Conservation (phyloP, 2,888 invertebrate species). For the Halocaridina rubra region DNA sequence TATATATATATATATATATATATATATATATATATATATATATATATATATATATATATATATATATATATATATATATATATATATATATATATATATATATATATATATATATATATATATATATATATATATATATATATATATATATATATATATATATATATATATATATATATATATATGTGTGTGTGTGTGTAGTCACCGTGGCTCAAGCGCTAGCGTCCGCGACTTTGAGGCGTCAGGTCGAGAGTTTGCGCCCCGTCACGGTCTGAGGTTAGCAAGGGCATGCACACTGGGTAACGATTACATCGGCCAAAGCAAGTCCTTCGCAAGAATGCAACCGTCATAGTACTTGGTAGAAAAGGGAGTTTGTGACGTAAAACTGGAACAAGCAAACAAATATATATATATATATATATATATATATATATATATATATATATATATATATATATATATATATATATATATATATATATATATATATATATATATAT, state of each 20-base stretch:
- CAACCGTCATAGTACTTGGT: too few relatives aligned
- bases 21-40: not conserved
- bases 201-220: not conserved
- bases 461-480: not conserved
- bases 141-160: conserved; percentile 1
- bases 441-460: conserved; percentile 3
- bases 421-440: conserved; percentile 8
- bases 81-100: not conserved
- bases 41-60: not conserved
- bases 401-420: not conserved
- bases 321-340: too few relatives aligned
- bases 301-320: too few relatives aligned
- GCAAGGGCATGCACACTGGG: too few relatives aligned
- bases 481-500: not conserved
- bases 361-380: too few relatives aligned
- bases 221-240: too few relatives aligned
- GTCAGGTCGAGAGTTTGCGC: too few relatives aligned
- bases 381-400: too few relatives aligned
- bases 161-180: not conserved
- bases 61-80: not conserved
- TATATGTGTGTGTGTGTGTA: not conserved
- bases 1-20: conserved; percentile 2
- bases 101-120: not conserved
- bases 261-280: too few relatives aligned
- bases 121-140: conserved; percentile 8